phyloP scores from a whole-genome alignment of 1,140 invertebrate genomes.

The Drosophila novamexicana region DNA sequence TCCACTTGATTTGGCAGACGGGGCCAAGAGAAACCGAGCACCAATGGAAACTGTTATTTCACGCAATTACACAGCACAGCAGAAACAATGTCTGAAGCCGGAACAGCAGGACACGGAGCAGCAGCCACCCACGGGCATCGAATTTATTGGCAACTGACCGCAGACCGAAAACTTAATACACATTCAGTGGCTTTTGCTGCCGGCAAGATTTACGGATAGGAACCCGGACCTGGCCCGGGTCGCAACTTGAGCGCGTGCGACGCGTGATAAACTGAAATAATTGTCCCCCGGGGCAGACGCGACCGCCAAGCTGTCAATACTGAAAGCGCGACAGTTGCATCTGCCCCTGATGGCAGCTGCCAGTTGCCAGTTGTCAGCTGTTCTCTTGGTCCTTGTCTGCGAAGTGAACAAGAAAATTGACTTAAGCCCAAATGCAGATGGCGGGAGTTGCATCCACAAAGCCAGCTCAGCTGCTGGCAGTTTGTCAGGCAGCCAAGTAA shows the following conservation, averaged over 20 bases:
- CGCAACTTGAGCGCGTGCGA: constrained; percentile 26
- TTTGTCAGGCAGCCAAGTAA: constrained; percentile 24
- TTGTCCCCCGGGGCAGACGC: constrained; percentile 15
- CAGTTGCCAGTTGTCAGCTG: background rate
- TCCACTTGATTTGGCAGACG: constrained; percentile 55
- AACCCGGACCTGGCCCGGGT: background rate
- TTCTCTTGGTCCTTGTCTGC: constrained; percentile 7
- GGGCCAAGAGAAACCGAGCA: constrained; percentile 2
- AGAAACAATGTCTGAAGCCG: background rate
- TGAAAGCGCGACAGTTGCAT: background rate
- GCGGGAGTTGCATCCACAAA: background rate
- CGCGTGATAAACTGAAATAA: constrained; percentile 37
- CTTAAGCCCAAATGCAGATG: constrained; percentile 39
- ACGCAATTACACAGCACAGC: constrained; percentile 59
- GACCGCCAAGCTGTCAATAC: constrained; percentile 1
- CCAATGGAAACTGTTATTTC: constrained; percentile 40
- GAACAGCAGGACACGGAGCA: background rate
- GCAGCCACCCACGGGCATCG: constrained; percentile 34
- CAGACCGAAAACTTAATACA: constrained; percentile 48
- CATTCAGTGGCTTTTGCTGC: constrained; percentile 48
- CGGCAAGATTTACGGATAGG: constrained; percentile 48
- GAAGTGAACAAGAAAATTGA: constrained; percentile 41
- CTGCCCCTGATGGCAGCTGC: background rate
- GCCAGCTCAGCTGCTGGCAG: constrained; percentile 17
- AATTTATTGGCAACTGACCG: constrained; percentile 69